Base-by-base conservation (phyloP, 1,140 invertebrate species). In the Maniola jurtina region DNA sequence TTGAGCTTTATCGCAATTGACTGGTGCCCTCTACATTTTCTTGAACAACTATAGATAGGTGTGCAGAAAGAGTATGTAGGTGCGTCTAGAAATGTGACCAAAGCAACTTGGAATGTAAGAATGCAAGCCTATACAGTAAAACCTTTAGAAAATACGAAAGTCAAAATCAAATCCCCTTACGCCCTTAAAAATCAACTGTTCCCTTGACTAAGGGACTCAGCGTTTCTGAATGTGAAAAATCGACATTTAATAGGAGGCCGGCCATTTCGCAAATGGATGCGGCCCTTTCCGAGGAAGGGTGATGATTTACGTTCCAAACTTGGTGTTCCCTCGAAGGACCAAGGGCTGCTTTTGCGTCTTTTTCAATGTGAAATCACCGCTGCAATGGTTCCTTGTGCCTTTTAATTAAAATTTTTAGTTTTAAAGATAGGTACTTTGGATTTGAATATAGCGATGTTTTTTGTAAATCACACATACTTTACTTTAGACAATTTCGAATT, bases 181-280 rank as follows among this genome's bases (percentile, higher is more conserved):
- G 35, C 61, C 67, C 56, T 73, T 70, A 73, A 77, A 79, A 78
- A 73, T 78, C 75, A 77, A 75, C 72, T 70, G 71, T 75, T 78
- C 74, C 74, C 68, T 68, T 65, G 63, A 62, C 62, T 68, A 64
- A 75, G 80, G 80, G 75, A 64, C 72, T 58, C 45, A 68, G 73
- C 62, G 63, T 66, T 64, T 59, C 70, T 78, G 78, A 80, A 83
- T 79, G 82, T 86, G 84, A 88, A 86, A 84, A 84, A 88, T 88
- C 77, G 86, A 78, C 83, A 84, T 88, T 88, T 88, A 88, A 86
- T 88, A 86, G 84, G 73, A 73, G 75, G 64, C 71, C 76, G 76
- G 79, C 80, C 72, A 84, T 88, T 88, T 86, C 80, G 79, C 76
- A 84, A 86, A 87, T 82, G 82, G 84, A 73, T 70, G 67, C 66